A percentile compares a stretch with the other conserved stretches of the same genome.
These are phyloP conservation scores for Zele albiditarsus DNA, from an alignment of 2,888 invertebrate species.

Conservation along the genomic window DNA sequence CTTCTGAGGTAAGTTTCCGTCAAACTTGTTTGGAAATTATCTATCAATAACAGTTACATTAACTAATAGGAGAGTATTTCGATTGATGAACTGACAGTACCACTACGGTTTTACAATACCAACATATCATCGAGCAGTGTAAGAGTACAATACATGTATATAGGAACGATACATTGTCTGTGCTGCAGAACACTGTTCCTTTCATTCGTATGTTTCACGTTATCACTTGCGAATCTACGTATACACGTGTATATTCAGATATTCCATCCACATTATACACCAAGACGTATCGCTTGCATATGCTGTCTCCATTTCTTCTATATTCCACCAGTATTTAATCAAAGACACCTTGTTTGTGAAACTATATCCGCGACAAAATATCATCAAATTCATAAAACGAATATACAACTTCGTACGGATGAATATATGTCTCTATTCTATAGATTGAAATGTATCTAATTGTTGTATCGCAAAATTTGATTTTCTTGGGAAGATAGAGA, in stretches of 20 bases:
- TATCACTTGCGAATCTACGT: slow-evolving; percentile 22
- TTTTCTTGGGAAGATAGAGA: no score
- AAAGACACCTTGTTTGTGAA: no score
- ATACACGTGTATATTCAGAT: slow-evolving; percentile 5
- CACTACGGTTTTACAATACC: slow-evolving; percentile 36
- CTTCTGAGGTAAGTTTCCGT: slow-evolving; percentile 81
- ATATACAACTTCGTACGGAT: no score
- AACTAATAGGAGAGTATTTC: slow-evolving; percentile 30
- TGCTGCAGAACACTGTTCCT: slow-evolving; percentile 13
- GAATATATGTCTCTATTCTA: no score
- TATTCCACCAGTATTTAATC: no score
- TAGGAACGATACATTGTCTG: slow-evolving; percentile 12
- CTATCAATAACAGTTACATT: slow-evolving; percentile 11
- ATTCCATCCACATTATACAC: not conserved
- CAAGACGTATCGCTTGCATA: not conserved
- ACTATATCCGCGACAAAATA: no score
- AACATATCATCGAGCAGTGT: slow-evolving; percentile 28
- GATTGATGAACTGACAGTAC: slow-evolving; percentile 39
- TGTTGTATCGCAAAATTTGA: no score
- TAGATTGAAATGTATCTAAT: no score
- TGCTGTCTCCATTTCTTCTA: not conserved
- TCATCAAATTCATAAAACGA: no score
- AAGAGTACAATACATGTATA: slow-evolving; percentile 31
- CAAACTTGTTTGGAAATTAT: not conserved
- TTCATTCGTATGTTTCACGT: slow-evolving; percentile 20